These are phyloP conservation scores for Xenotilapia longispinis DNA, from an alignment of 2,113 vertebrate genomes.

Conservation along the genomic window DNA sequence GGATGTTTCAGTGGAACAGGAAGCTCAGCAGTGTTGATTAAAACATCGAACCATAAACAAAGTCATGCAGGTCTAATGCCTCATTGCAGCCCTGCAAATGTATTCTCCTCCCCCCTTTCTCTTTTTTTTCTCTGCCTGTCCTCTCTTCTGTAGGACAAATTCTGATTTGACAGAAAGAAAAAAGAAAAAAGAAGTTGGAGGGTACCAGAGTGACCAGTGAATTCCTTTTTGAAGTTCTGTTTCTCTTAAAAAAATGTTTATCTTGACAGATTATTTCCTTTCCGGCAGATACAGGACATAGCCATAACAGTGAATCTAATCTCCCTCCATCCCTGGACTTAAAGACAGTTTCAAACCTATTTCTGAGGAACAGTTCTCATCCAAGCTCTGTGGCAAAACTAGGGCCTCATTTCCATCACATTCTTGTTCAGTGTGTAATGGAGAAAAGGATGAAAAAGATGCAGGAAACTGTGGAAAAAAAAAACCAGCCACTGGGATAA, in stretches of 20 bases:
- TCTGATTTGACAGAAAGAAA: neutral
- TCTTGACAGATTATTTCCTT: slow-evolving; percentile 15
- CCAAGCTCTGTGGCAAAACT: slow-evolving; percentile 27
- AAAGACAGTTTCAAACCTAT: slow-evolving; percentile 1
- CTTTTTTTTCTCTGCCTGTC: neutral
- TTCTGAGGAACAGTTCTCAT: neutral
- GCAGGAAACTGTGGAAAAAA: slow-evolving; percentile 30
- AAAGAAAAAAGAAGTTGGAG: neutral
- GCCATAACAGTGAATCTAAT: slow-evolving; percentile 12
- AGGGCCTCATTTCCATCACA: slow-evolving; percentile 31
- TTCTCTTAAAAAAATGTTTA: neutral
- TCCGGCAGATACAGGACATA: neutral
- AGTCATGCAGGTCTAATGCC: slow-evolving; percentile 2
- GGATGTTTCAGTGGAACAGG: slow-evolving; percentile 28
- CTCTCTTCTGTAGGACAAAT: neutral
- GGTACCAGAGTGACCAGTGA: neutral
- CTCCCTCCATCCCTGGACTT: neutral
- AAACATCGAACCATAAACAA: slow-evolving; percentile 55
- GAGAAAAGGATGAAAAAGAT: slow-evolving; percentile 32
- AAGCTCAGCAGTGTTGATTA: slow-evolving; percentile 48
- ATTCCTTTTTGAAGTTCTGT: neutral
- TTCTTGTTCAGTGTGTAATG: slow-evolving; percentile 51
- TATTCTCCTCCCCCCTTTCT: neutral
- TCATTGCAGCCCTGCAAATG: neutral
- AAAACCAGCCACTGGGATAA: slow-evolving; percentile 29